Evolutionary conservation across 2,888 invertebrate species (phyloP).

Genomic region (Aphidius colemani): DNA sequence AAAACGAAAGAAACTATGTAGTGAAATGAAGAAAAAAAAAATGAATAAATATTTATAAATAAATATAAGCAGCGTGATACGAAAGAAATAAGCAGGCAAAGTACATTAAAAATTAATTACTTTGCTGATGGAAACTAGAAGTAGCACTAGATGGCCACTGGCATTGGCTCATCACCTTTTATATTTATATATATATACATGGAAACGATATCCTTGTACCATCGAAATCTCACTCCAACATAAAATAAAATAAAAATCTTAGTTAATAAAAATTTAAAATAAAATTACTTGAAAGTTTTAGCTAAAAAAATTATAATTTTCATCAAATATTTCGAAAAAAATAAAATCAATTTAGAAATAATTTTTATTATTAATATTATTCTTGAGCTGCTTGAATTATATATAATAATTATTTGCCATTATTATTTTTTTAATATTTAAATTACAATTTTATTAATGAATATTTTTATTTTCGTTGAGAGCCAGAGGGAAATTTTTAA

Average conservation of each 20-base stretch:
- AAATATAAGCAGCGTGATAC: constrained; percentile 51
- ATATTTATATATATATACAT: constrained; percentile 18
- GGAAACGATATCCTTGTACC: constrained; percentile 20
- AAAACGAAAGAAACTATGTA: neutral
- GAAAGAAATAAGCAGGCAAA: constrained; percentile 61
- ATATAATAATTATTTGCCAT: no score
- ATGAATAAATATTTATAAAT: constrained; percentile 19
- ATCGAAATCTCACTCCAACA: constrained; percentile 9
- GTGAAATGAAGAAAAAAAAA: constrained; percentile 40
- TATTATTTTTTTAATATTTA: no score
- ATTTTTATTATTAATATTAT: no score
- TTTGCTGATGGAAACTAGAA: constrained; percentile 60
- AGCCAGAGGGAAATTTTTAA: neutral
- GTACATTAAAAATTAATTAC: constrained; percentile 62
- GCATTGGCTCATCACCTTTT: constrained; percentile 10
- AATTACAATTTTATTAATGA: no score
- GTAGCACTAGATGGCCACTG: constrained; percentile 43
- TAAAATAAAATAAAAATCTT: constrained; percentile 9
- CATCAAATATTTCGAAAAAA: no score
- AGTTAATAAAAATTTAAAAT: constrained; percentile 4
- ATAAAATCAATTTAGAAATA: no score
- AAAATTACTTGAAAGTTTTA: neutral
- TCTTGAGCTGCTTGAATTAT: no score
- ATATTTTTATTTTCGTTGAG: no score
- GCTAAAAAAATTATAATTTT: no score